A percentile compares a stretch with the other conserved stretches of the same genome.
These are phyloP conservation scores for Nettapus auritus DNA, from an alignment of 2,113 vertebrate genomes.

Conservation along the genomic window DNA sequence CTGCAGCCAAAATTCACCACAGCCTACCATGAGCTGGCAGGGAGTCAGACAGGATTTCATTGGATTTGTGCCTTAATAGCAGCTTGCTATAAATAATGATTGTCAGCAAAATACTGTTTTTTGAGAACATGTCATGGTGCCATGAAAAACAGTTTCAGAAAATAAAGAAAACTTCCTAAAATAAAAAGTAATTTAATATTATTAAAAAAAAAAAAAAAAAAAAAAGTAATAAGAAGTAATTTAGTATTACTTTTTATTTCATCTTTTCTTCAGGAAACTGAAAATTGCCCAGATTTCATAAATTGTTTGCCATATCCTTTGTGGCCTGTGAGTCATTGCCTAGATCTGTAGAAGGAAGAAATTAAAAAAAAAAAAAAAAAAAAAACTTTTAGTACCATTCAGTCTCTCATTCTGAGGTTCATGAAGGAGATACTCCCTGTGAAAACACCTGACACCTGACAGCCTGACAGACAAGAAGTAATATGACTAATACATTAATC, in stretches of 20 bases:
- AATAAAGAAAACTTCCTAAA: background rate
- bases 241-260: background rate
- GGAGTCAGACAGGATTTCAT: background rate
- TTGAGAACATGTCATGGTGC: background rate
- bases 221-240: background rate
- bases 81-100: background rate
- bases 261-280: background rate
- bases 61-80: background rate
- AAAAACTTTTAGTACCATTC: background rate
- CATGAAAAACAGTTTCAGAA: background rate
- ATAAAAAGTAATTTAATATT: background rate
- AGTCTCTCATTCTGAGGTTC: background rate
- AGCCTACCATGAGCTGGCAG: background rate
- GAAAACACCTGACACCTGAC: background rate
- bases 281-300: constrained; percentile 40
- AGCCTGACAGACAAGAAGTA: background rate
- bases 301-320: background rate
- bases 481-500: background rate
- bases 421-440: accelerated
- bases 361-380: background rate
- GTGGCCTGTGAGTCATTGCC: background rate
- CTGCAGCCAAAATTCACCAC: background rate
- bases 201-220: too few relatives aligned
- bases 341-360: background rate
- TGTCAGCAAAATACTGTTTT: background rate